A percentile compares a stretch with the other conserved stretches of the same genome.
Conservation (phyloP, 2,113 vertebrate species). For the Marcusenius ussheri region DNA sequence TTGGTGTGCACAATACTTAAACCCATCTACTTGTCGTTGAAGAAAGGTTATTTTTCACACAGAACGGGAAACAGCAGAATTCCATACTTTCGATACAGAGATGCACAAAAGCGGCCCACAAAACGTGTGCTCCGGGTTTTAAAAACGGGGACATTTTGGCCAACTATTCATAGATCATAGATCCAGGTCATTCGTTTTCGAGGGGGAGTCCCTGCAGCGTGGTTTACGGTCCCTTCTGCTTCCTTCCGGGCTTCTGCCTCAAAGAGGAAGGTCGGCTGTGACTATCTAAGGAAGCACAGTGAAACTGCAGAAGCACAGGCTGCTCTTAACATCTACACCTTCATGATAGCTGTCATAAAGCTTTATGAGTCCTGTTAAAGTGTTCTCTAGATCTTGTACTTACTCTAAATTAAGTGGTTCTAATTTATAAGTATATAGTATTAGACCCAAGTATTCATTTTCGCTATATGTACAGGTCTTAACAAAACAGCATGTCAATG, state of each 20-base stretch:
- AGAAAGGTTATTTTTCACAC: neutral
- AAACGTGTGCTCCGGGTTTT: neutral
- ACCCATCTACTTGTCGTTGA: neutral
- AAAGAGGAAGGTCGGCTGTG: neutral
- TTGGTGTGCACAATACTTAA: neutral
- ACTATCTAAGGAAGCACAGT: neutral
- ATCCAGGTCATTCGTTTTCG: slow-evolving; percentile 8
- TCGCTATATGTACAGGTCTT: neutral
- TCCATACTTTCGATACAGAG: neutral
- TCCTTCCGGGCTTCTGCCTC: neutral
- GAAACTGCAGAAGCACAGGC: neutral
- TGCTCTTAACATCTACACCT: neutral
- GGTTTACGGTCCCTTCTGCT: neutral
- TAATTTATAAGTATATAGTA: neutral
- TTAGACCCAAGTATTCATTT: neutral
- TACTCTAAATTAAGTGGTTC: neutral
- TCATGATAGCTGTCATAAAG: neutral
- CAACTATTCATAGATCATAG: slow-evolving; percentile 3
- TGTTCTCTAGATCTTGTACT: neutral
- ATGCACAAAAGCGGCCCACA: neutral
- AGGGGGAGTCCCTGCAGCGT: neutral
- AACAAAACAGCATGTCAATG: neutral
- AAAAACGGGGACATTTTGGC: neutral
- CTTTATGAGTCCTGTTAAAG: neutral
- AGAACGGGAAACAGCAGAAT: neutral